A percentile compares a stretch with the other conserved stretches of the same genome.
These are phyloP conservation scores for Alosa alosa DNA, from an alignment of 2,113 vertebrate species.

Conservation along the genomic window DNA sequence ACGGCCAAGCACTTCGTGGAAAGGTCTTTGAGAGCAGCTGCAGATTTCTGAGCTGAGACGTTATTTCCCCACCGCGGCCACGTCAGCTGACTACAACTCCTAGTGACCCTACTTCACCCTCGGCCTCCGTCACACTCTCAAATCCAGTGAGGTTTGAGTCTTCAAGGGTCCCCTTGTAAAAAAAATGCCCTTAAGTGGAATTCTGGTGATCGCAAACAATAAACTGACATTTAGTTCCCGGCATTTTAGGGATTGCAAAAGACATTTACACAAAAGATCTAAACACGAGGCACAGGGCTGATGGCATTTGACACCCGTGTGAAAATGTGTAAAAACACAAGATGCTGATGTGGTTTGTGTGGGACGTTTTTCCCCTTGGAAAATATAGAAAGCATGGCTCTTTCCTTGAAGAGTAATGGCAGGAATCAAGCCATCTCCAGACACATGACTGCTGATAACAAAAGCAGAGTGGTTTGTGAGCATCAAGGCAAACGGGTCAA, in stretches of 20 bases:
- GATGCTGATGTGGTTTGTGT: neutral
- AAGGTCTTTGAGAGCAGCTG: neutral
- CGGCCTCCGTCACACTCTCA: constrained; percentile 39
- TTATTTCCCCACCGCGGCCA: constrained; percentile 44
- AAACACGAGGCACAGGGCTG: neutral
- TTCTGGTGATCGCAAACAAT: neutral
- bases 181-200: constrained; percentile 1
- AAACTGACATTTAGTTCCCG: neutral
- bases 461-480: constrained; percentile 22
- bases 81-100: constrained; percentile 43
- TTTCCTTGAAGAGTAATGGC: neutral
- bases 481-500: constrained; percentile 20
- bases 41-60: neutral
- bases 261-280: neutral
- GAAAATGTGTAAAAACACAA: neutral
- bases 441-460: constrained; percentile 20
- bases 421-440: neutral
- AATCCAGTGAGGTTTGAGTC: constrained; percentile 33
- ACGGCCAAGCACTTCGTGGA: neutral
- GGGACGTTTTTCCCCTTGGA: neutral
- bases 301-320: neutral
- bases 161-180: constrained; percentile 24
- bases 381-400: neutral
- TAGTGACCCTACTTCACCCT: constrained; percentile 43
- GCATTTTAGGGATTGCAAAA: neutral